Evolutionary conservation across 2,113 vertebrate species (phyloP).

Genomic region (Bubo blakistoni): DNA sequence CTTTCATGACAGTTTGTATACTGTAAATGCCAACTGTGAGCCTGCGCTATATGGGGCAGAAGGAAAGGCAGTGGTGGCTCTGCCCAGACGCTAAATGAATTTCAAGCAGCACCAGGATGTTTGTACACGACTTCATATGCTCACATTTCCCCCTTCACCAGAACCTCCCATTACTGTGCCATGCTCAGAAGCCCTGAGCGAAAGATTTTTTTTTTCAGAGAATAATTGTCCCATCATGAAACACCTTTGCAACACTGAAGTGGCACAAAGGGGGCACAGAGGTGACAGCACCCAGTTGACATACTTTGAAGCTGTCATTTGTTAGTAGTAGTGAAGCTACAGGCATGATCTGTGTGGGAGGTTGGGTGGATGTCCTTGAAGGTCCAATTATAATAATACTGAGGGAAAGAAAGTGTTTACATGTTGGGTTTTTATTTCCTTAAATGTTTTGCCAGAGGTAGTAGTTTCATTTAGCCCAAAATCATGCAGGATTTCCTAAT

Average conservation of each 20-base stretch:
- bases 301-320: background rate
- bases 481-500: background rate
- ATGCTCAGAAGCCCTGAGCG: background rate
- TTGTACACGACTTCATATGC: background rate
- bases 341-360: background rate
- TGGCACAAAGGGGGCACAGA: background rate
- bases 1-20: background rate
- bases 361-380: background rate
- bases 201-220: background rate
- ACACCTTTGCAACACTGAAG: background rate
- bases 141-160: background rate
- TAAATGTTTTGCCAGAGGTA: background rate
- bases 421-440: background rate
- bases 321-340: background rate
- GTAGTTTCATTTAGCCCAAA: background rate
- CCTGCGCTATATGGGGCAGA: background rate
- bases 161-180: background rate
- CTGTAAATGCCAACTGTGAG: background rate
- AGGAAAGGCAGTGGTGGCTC: background rate
- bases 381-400: background rate
- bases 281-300: background rate
- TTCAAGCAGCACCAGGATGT: background rate
- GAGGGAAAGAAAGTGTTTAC: background rate
- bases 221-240: background rate
- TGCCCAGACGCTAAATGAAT: background rate